phyloP scores from a whole-genome alignment of 2,113 vertebrate genomes.

The Corythoichthys intestinalis region DNA sequence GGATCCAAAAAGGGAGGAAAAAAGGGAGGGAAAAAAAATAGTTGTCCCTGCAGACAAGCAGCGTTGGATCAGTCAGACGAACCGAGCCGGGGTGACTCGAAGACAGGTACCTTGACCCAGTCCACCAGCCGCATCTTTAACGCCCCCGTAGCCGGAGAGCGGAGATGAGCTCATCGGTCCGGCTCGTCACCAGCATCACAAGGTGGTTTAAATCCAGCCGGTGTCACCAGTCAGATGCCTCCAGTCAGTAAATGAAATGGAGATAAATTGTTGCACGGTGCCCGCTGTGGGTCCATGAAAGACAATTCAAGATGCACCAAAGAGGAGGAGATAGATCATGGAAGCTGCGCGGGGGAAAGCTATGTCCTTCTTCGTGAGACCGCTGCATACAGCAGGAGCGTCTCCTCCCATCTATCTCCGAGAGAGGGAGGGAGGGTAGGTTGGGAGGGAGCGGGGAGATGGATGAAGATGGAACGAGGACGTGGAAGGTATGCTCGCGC shows the following conservation, averaged over 20 bases:
- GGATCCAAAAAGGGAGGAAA: constrained; percentile 15
- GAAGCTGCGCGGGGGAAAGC: background rate
- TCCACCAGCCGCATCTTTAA: constrained; percentile 53
- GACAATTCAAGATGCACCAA: constrained; percentile 14
- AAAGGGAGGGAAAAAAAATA: constrained; percentile 1
- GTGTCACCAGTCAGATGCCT: constrained; percentile 8
- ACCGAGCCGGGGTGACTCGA: constrained; percentile 45
- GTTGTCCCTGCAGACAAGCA: constrained; percentile 31
- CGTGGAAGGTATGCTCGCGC: constrained; percentile 33
- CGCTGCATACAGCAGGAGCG: constrained; percentile 50
- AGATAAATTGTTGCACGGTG: constrained; percentile 1
- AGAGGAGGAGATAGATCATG: constrained; percentile 10
- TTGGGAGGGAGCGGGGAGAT: constrained; percentile 7
- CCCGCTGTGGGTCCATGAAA: constrained; percentile 26
- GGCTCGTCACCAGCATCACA: background rate
- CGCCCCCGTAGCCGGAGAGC: constrained; percentile 22
- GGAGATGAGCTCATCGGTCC: constrained; percentile 27
- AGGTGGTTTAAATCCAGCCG: constrained; percentile 42
- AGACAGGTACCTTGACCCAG: constrained; percentile 40
- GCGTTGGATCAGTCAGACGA: constrained; percentile 48
- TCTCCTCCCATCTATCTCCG: constrained; percentile 56
- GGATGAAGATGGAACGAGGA: constrained; percentile 50
- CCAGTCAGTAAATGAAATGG: background rate
- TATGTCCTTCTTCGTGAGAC: constrained; percentile 11
- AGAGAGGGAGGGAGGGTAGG: background rate